Percentiles rank a stretch among this genome's conserved stretches.
These are phyloP conservation scores for Empis livida DNA, from an alignment of 2,888 invertebrate genomes.

Conservation along the genomic window DNA sequence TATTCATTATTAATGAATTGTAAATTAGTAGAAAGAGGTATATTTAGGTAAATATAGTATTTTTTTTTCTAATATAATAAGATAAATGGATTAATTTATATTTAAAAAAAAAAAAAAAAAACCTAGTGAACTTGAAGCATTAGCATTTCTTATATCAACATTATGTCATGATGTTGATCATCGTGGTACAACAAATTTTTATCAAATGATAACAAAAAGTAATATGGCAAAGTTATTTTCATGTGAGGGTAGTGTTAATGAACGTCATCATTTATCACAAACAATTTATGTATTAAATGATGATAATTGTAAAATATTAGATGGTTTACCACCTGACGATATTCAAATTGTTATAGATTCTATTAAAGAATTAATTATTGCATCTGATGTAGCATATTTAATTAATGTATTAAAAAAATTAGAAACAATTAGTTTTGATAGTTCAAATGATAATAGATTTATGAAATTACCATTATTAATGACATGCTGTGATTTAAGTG, in stretches of 20 bases:
- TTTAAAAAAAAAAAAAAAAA: too few relatives aligned
- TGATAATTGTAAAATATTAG: slow-evolving; percentile 72
- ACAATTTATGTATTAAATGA: slow-evolving; percentile 73
- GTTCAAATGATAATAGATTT: slow-evolving; percentile 45
- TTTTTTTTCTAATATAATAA: too few relatives aligned
- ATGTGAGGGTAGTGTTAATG: slow-evolving; percentile 77
- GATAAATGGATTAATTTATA: too few relatives aligned
- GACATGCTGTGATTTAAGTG: slow-evolving; percentile 76
- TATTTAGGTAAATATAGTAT: slow-evolving; percentile 42
- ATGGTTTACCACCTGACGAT: slow-evolving; percentile 49
- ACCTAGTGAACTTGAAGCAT: slow-evolving; percentile 61
- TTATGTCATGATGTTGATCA: slow-evolving; percentile 81
- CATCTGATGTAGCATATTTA: slow-evolving; percentile 68
- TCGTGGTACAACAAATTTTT: slow-evolving; percentile 73
- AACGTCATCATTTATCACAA: slow-evolving; percentile 76
- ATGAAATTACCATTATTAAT: slow-evolving; percentile 61
- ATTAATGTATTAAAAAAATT: slow-evolving; percentile 33
- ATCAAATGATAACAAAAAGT: slow-evolving; percentile 51
- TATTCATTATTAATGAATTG: slow-evolving; percentile 57
- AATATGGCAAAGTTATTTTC: slow-evolving; percentile 55
- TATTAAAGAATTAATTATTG: slow-evolving; percentile 62
- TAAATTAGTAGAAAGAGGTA: slow-evolving; percentile 44
- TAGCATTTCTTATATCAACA: slow-evolving; percentile 63
- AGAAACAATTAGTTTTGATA: slow-evolving; percentile 34
- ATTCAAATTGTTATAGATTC: slow-evolving; percentile 59